phyloP scores from a whole-genome alignment of 2,888 invertebrate genomes.

The Mimachlamys varia region DNA sequence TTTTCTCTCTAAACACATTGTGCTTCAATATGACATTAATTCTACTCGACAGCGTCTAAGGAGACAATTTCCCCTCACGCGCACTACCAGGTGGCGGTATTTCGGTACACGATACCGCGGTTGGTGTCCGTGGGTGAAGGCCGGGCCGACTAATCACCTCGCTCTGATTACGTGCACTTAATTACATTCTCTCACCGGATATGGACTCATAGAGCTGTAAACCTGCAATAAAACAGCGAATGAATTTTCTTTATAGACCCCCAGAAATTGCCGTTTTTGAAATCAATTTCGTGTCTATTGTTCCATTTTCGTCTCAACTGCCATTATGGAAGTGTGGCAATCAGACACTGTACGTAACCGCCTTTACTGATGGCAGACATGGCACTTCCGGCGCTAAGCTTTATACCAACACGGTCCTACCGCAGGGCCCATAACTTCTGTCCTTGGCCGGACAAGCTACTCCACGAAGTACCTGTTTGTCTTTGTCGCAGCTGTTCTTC shows the following conservation, averaged over 20 bases:
- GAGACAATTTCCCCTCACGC: background rate
- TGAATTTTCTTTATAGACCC: slow-evolving; percentile 30
- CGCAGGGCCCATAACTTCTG: background rate
- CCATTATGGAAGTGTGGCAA: background rate
- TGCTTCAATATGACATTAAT: background rate
- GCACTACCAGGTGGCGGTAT: background rate
- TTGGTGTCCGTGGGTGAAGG: background rate
- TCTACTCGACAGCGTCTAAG: background rate
- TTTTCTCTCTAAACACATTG: background rate
- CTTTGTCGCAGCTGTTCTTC: background rate
- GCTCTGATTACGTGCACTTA: slow-evolving; percentile 3
- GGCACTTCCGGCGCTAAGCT: background rate
- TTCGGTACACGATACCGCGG: background rate
- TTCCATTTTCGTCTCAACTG: background rate
- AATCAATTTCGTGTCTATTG: slow-evolving; percentile 12
- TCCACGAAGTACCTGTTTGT: background rate
- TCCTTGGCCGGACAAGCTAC: background rate
- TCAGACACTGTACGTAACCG: background rate
- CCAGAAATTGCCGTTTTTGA: slow-evolving; percentile 16
- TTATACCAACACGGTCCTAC: background rate
- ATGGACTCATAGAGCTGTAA: background rate
- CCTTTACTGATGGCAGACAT: background rate
- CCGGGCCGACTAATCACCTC: background rate
- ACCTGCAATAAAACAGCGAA: background rate
- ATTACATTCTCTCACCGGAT: background rate